These are phyloP conservation scores for Merodon equestris DNA, from an alignment of 2,888 invertebrate species.

Conservation along the genomic window DNA sequence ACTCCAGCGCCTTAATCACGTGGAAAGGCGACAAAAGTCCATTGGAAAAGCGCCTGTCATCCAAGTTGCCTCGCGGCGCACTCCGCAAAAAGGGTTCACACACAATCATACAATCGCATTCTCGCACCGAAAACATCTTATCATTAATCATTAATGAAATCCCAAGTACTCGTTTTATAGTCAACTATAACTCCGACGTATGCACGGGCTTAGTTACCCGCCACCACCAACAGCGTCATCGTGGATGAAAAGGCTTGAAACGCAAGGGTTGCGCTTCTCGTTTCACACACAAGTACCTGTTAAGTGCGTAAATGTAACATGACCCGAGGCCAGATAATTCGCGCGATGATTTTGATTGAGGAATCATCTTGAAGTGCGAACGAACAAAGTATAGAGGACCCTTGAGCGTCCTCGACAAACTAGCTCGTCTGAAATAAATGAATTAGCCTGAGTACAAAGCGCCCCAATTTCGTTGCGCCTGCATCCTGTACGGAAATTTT, in stretches of 20 bases:
- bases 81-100: constrained; percentile 49
- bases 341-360: constrained; percentile 68
- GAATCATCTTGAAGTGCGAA: constrained; percentile 58
- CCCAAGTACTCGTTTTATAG: constrained; percentile 23
- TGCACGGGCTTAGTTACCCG: constrained; percentile 38
- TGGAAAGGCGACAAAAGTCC: constrained; percentile 79
- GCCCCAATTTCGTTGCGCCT: not conserved
- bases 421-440: constrained; percentile 57
- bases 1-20: constrained; percentile 74
- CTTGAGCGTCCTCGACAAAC: constrained; percentile 20
- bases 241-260: not conserved
- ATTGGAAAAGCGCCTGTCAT: constrained; percentile 64
- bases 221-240: not conserved
- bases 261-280: constrained; percentile 55
- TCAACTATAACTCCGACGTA: constrained; percentile 27
- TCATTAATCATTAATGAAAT: constrained; percentile 68
- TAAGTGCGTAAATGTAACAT: constrained; percentile 67
- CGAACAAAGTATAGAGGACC: constrained; percentile 52
- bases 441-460: constrained; percentile 50
- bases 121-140: constrained; percentile 35
- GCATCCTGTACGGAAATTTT: constrained; percentile 42
- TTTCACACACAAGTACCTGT: constrained; percentile 67
- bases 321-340: constrained; percentile 68
- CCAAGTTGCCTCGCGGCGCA: constrained; percentile 39
- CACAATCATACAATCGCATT: constrained; percentile 5